Percentiles rank a stretch among this genome's conserved stretches.
These are phyloP conservation scores for Selene dorsalis DNA, from an alignment of 2,797 vertebrate genomes.

Conservation along the genomic window DNA sequence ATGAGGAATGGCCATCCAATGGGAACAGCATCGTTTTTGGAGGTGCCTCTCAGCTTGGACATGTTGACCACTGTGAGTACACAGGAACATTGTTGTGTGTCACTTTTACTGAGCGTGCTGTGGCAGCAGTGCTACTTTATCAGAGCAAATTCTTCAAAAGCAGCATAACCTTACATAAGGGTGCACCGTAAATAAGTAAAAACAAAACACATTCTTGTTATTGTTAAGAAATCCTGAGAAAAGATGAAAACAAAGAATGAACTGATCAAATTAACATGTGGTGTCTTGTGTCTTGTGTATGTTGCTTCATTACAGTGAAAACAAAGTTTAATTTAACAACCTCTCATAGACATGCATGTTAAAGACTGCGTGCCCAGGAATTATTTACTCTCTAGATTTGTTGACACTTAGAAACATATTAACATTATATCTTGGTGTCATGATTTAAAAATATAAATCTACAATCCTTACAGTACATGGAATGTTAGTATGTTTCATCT, in stretches of 20 bases:
- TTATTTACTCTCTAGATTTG: too few relatives aligned
- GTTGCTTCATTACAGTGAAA: background rate
- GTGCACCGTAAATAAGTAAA: background rate
- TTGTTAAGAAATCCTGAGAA: too few relatives aligned
- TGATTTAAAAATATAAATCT: background rate
- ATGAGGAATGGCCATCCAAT: slow-evolving; percentile 81
- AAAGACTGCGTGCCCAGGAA: too few relatives aligned
- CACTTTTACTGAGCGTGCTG: background rate
- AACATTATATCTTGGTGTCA: background rate
- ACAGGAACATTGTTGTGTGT: background rate
- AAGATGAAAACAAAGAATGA: background rate
- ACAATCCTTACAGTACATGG: background rate
- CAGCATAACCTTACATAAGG: too few relatives aligned
- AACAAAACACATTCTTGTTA: background rate
- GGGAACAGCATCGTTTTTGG: slow-evolving; percentile 79
- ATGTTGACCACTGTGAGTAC: slow-evolving; percentile 87
- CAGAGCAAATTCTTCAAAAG: too few relatives aligned
- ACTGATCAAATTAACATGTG: background rate
- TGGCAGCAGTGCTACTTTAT: too few relatives aligned
- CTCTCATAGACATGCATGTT: too few relatives aligned
- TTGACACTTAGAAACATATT: background rate
- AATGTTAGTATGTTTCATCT: background rate
- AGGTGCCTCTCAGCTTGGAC: slow-evolving; percentile 87
- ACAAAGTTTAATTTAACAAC: background rate
- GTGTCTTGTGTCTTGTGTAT: background rate